Evolutionary conservation across 2,797 vertebrate genomes (phyloP).

Genomic region (Gymnocypris eckloni): DNA sequence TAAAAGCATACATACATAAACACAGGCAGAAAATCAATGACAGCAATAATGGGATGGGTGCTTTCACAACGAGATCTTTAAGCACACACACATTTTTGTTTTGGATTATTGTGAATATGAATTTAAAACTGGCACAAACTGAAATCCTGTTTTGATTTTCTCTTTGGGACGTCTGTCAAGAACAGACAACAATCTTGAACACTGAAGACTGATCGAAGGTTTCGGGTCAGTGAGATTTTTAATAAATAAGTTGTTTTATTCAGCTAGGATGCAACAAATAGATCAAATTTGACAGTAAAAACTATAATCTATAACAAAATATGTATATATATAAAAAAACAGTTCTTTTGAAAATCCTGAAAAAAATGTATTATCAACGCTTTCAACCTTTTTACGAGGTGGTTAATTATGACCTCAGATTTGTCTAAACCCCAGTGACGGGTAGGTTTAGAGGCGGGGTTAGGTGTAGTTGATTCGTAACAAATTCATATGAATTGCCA

Average conservation of each 20-base stretch:
- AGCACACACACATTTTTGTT: constrained; percentile 11
- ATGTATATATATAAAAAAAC: not conserved
- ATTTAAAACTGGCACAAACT: constrained; percentile 8
- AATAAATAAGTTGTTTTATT: not conserved
- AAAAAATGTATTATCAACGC: not conserved
- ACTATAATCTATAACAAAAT: not conserved
- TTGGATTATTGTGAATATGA: constrained; percentile 16
- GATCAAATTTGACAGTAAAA: not conserved
- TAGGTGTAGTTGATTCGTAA: too few relatives aligned
- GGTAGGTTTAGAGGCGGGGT: too few relatives aligned
- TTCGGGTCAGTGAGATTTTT: not conserved
- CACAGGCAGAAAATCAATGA: constrained; percentile 28
- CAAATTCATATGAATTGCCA: too few relatives aligned
- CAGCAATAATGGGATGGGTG: constrained; percentile 10
- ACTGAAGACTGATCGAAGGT: not conserved
- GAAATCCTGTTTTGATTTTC: not conserved
- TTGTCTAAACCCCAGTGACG: too few relatives aligned
- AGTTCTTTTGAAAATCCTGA: not conserved
- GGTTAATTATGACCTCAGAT: too few relatives aligned
- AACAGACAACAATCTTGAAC: not conserved
- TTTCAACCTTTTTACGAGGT: too few relatives aligned
- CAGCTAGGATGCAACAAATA: not conserved
- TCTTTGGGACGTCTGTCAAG: not conserved
- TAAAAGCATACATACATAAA: not conserved
- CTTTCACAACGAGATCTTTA: constrained; percentile 4